Base-by-base conservation (phyloP, 2,113 vertebrate genomes). In the Vulpes lagopus region DNA sequence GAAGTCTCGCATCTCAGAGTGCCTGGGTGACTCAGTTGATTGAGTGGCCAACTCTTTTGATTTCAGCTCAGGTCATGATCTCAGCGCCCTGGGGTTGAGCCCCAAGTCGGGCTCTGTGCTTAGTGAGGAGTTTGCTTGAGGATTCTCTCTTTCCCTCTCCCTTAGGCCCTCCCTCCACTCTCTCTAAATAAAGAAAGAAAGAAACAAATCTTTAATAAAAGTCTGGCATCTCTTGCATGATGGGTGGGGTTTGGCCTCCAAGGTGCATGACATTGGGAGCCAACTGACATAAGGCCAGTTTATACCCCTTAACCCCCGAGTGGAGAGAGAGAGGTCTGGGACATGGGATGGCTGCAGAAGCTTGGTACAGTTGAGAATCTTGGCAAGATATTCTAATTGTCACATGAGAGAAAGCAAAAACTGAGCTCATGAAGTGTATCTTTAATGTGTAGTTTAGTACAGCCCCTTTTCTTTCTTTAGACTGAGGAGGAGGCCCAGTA, bases 231-330 rank as follows among this genome's bases (percentile, higher is more conserved):
- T 49, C 38, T 14, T 57, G 30, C 9, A 9, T 67, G 62, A 20
- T 89, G 78, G 35, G 1, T 20, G 16, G 25, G 38, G 3, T 23
- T 55, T 91, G 67, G 49, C 71, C 30, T 82, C 22, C 22, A 82
- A 91, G 27, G 78, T 20, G 20, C 27, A 9, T 49, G 74, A 38
- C 38, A 1, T 0, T 53, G 35, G 57, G 23, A 32, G 30, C 59
- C 25, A 60, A 8, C 91, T 82, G 74, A 65, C 32, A 4, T 8
- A 55, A 92, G 62, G 55, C 62, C 85, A 10, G 25, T 51, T 43
- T 76, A 30, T 27, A 23, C 1, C 3, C 67, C 5, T 6, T 11
- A 0, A 2, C 71, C 71, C 10, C 35, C 71, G 5, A 0, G n/a
- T 15, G 19, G 14, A 51, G 62, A 38, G 38, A 43, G 23, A 25